Evolutionary conservation across 2,113 vertebrate genomes (phyloP), one percentile per base, ranked within the genome.

Genomic region (Plecotus auritus): DNA sequence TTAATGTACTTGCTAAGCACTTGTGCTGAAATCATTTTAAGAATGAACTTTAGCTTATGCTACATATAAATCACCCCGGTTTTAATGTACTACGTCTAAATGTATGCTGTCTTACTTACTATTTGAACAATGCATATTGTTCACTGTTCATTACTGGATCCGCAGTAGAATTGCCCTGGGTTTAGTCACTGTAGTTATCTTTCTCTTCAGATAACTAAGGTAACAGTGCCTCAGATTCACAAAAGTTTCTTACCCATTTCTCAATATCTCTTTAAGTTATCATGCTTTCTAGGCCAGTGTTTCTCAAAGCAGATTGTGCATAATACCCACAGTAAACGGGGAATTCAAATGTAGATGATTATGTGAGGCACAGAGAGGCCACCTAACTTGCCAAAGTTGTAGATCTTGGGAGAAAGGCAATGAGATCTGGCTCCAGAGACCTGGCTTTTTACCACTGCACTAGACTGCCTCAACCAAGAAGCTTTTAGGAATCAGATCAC

Each of bases 1-100:
- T 93, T 59, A 95, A 93, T 30, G 20, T 56, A 49, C 84, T 91
- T 67, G 91, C 59, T 54, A 86, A 93, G 23, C 26, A 47, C 37
- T 91, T 42, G 7, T 67, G 30, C 14, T 59, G 2, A 37, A 87
- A 83, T 64, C 16, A 35, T 70, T 88, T 82, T 88, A 70, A 85
- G 74, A 88, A 32, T 40, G n/a, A 91, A 91, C 49, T 74, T 93
- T 26, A 88, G 45, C 64, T 88, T 56, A 40, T 20, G 37, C 66
- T 32, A 74, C 8, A 90, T 56, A 74, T 73, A 94, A 80, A 83
- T 93, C 59, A 95, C 61, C 17, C 18, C 56, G n/a, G 93, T 81
- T 85, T 91, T 70, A 69, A 73, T 70, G 88, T 84, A 66, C 64
- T 80, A 96, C 72, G 3, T 47, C 5, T 26, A 81, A 37, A 88